Evolutionary conservation across 2,888 invertebrate species (phyloP).

Genomic region (Drosophila pegasa): DNA sequence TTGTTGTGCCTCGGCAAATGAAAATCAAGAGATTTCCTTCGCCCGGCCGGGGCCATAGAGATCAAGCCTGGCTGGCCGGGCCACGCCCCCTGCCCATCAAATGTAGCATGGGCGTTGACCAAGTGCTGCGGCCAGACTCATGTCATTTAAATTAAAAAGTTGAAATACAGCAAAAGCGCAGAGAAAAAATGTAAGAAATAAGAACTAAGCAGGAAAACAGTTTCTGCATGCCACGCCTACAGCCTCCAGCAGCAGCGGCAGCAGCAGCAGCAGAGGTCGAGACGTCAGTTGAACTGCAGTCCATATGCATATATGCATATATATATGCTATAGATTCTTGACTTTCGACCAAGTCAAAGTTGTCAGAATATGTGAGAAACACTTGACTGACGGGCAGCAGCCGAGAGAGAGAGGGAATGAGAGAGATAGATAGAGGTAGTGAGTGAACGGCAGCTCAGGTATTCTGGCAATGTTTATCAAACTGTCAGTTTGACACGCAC

Average conservation of each 20-base stretch:
- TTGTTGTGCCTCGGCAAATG: conserved; percentile 46
- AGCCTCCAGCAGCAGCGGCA: conserved; percentile 12
- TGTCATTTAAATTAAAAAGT: conserved; percentile 80
- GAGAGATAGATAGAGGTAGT: neutral
- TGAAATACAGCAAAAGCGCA: conserved; percentile 47
- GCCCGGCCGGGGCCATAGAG: conserved; percentile 51
- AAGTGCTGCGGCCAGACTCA: conserved; percentile 46
- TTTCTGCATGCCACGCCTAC: conserved; percentile 54
- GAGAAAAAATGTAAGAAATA: conserved; percentile 19
- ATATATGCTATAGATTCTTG: conserved; percentile 61
- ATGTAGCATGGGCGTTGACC: conserved; percentile 62
- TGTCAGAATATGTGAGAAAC: conserved; percentile 54
- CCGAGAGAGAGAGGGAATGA: neutral
- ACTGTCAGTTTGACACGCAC: conserved; percentile 31
- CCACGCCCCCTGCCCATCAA: conserved; percentile 72
- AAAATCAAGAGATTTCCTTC: conserved; percentile 38
- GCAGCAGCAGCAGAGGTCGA: no score
- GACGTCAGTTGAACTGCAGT: conserved; percentile 40
- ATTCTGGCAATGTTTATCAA: conserved; percentile 46
- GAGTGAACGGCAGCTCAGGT: conserved; percentile 19
- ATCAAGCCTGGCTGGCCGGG: conserved; percentile 46
- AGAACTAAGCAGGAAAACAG: conserved; percentile 21
- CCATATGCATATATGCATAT: conserved; percentile 12
- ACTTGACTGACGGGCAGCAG: conserved; percentile 59
- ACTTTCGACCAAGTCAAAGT: conserved; percentile 71